Evolutionary conservation across 1,140 invertebrate species (phyloP).

Genomic region (Gryon sp.): DNA sequence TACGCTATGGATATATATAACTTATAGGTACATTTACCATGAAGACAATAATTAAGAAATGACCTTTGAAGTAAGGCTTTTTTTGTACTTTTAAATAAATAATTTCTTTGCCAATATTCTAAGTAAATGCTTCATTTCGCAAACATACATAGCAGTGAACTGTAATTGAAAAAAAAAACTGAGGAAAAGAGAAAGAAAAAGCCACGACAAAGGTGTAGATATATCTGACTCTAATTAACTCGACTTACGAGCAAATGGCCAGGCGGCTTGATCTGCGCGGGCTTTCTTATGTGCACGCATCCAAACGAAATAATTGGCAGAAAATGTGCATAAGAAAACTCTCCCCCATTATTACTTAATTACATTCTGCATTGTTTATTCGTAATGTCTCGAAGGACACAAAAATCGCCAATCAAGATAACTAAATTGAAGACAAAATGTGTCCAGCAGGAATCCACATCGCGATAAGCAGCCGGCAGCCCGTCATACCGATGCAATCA

Average conservation of each 20-base stretch:
- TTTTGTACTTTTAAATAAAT: too few relatives aligned
- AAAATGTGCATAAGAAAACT: conserved; percentile 20
- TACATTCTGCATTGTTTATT: background rate
- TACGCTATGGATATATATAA: too few relatives aligned
- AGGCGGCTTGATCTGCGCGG: conserved; percentile 15
- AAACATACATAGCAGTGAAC: too few relatives aligned
- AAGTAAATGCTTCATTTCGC: too few relatives aligned
- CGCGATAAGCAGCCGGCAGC: conserved; percentile 9
- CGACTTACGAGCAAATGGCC: conserved; percentile 26
- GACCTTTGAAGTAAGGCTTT: too few relatives aligned
- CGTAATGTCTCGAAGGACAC: background rate
- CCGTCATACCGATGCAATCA: conserved; percentile 16
- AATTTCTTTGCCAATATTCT: too few relatives aligned
- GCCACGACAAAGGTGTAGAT: conserved; percentile 8
- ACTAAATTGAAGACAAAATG: conserved; percentile 13
- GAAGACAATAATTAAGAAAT: too few relatives aligned
- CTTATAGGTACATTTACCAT: too few relatives aligned
- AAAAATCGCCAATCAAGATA: background rate
- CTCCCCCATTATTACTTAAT: conserved; percentile 2
- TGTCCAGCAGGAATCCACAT: conserved; percentile 15
- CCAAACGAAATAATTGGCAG: conserved; percentile 1
- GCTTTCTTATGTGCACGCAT: conserved; percentile 13
- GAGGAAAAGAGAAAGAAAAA: background rate
- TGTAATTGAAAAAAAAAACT: background rate
- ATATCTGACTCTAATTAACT: conserved; percentile 43